Evolutionary conservation across 1,140 invertebrate genomes (phyloP).

Genomic region (Bombus pyrosoma): DNA sequence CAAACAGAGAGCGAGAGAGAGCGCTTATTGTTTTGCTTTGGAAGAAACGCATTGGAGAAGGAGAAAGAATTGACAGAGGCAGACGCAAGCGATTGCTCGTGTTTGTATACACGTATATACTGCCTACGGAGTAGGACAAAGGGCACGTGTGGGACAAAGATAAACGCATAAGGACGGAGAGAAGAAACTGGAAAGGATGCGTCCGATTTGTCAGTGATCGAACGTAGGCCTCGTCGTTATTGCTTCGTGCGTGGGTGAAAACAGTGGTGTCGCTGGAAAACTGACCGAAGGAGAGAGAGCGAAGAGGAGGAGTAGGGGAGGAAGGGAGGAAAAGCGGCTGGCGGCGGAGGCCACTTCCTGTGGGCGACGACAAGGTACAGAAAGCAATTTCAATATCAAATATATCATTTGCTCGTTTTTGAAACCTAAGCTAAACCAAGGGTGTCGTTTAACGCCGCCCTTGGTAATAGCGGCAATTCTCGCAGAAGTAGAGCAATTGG

Average conservation of each 20-base stretch:
- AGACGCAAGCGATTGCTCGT: not conserved
- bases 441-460: not conserved
- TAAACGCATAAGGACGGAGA: not conserved
- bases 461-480: not conserved
- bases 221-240: constrained; percentile 47
- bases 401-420: not conserved
- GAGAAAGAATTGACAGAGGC: not conserved
- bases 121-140: constrained; percentile 20
- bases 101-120: not conserved
- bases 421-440: not conserved
- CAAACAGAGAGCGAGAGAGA: not conserved
- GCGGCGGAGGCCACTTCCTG: constrained; percentile 27
- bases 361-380: constrained; percentile 35
- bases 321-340: constrained; percentile 16
- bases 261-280: constrained; percentile 51
- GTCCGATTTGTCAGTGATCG: constrained; percentile 57
- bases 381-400: constrained; percentile 23
- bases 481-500: constrained; percentile 14
- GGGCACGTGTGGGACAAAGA: constrained; percentile 22
- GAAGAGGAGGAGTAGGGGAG: not conserved
- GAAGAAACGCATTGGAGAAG: not conserved
- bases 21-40: not conserved
- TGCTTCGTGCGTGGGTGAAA: constrained; percentile 48
- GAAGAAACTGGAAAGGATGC: constrained; percentile 44
- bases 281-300: not conserved